A percentile compares a stretch with the other conserved stretches of the same genome.
Conservation (phyloP, 2,113 vertebrate genomes). For the Epinephelus moara region DNA sequence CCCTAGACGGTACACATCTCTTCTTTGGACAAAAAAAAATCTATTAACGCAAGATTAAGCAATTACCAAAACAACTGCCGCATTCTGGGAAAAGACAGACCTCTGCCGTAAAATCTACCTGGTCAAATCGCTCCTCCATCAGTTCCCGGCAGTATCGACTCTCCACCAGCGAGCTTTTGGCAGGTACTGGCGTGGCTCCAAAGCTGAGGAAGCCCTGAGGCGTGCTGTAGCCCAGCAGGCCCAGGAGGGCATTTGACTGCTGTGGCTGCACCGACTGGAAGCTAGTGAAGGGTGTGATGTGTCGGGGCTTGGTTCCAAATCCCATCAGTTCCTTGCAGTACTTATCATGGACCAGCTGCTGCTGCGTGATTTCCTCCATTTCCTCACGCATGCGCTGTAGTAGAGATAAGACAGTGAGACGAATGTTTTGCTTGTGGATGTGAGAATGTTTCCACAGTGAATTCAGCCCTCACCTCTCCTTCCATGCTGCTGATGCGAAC, state of each 20-base stretch:
- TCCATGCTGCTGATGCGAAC: slow-evolving; percentile 99
- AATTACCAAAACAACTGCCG: not conserved
- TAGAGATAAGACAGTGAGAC: not conserved
- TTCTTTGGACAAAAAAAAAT: not conserved
- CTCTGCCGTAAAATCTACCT: slow-evolving; percentile 79
- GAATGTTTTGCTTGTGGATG: not conserved
- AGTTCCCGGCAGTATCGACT: slow-evolving; percentile 97
- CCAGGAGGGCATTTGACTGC: slow-evolving; percentile 95
- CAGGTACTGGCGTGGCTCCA: slow-evolving; percentile 88
- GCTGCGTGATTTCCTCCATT: slow-evolving; percentile 99
- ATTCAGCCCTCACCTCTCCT: slow-evolving; percentile 91
- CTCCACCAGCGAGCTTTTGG: slow-evolving; percentile 93
- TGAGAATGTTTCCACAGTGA: not conserved
- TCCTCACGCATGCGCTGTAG: slow-evolving; percentile 95
- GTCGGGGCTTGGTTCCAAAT: slow-evolving; percentile 95
- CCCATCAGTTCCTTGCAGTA: slow-evolving; percentile 98
- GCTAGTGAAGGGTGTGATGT: slow-evolving; percentile 97
- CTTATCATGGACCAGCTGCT: slow-evolving; percentile 97
- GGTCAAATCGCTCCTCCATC: slow-evolving; percentile 98
- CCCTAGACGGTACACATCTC: too few species aligned
- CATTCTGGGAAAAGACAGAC: not conserved
- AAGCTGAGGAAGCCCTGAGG: slow-evolving; percentile 95
- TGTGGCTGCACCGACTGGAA: slow-evolving; percentile 97
- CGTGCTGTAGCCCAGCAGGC: slow-evolving; percentile 94
- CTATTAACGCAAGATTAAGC: not conserved